phyloP scores from a whole-genome alignment of 1,140 invertebrate genomes.

The Odontomachus brunneus region DNA sequence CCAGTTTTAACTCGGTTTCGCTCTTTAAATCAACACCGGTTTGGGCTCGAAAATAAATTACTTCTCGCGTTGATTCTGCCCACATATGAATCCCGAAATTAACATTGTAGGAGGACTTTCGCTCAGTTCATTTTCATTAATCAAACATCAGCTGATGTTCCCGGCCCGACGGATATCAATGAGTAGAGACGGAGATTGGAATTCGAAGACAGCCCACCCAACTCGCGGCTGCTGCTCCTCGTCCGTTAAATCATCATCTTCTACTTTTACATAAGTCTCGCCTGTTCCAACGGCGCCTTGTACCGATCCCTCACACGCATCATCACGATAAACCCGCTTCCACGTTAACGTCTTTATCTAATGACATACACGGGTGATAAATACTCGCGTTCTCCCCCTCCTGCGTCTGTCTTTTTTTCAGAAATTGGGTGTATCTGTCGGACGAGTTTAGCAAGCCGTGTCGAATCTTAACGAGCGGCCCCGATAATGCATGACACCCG shows the following conservation, averaged over 20 bases:
- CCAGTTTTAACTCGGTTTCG: neutral
- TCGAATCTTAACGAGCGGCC: too few species aligned
- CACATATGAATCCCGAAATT: neutral
- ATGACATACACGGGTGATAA: slow-evolving; percentile 5
- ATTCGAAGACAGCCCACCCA: slow-evolving; percentile 25
- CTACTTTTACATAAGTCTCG: slow-evolving; percentile 18
- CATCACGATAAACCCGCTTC: slow-evolving; percentile 4
- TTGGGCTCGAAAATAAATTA: neutral
- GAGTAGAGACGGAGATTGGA: slow-evolving; percentile 13
- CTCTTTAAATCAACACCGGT: neutral
- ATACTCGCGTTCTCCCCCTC: too few species aligned
- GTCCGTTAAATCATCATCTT: slow-evolving; percentile 5
- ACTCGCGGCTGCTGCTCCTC: neutral
- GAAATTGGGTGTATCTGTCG: too few species aligned
- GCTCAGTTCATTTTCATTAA: neutral
- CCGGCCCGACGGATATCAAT: neutral
- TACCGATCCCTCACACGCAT: neutral
- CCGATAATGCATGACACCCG: too few species aligned
- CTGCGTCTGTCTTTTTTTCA: too few species aligned
- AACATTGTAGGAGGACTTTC: neutral
- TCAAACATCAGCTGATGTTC: neutral
- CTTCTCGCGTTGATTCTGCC: neutral
- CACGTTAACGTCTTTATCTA: slow-evolving; percentile 43
- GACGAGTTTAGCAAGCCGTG: too few species aligned
- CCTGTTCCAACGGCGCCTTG: slow-evolving; percentile 8